Conservation (phyloP, 2,797 vertebrate species). For the Diglossa cyanea region DNA sequence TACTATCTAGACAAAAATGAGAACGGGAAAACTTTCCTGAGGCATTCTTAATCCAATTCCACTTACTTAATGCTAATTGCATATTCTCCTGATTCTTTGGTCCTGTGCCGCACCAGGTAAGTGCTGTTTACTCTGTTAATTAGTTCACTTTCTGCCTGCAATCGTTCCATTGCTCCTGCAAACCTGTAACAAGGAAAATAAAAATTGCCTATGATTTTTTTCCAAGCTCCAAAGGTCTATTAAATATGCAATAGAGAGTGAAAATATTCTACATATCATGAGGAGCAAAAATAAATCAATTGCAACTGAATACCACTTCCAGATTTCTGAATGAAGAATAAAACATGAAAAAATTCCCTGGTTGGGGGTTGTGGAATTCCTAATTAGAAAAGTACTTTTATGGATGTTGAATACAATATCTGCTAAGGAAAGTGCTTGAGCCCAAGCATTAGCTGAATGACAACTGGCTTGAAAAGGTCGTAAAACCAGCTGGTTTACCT, state of each 20-base stretch:
- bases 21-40: slow-evolving; percentile 28
- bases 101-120: slow-evolving; percentile 93
- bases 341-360: accelerated
- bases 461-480: neutral
- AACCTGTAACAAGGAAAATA: slow-evolving; percentile 80
- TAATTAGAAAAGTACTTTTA: neutral
- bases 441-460: neutral
- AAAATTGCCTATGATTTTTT: neutral
- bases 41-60: slow-evolving; percentile 67
- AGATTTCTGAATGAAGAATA: neutral
- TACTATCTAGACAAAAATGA: neutral
- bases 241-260: neutral
- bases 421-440: neutral
- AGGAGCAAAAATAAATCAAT: neutral
- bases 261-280: neutral
- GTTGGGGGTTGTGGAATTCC: accelerated
- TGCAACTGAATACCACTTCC: neutral
- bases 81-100: slow-evolving; percentile 91
- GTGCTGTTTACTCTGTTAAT: slow-evolving; percentile 93
- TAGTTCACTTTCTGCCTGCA: slow-evolving; percentile 91
- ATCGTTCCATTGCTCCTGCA: slow-evolving; percentile 91
- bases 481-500: neutral
- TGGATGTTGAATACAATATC: neutral
- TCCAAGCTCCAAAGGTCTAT: neutral
- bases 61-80: slow-evolving; percentile 99